These are phyloP conservation scores for Petrocephalus sullivani DNA, from an alignment of 2,797 vertebrate genomes.

Conservation along the genomic window DNA sequence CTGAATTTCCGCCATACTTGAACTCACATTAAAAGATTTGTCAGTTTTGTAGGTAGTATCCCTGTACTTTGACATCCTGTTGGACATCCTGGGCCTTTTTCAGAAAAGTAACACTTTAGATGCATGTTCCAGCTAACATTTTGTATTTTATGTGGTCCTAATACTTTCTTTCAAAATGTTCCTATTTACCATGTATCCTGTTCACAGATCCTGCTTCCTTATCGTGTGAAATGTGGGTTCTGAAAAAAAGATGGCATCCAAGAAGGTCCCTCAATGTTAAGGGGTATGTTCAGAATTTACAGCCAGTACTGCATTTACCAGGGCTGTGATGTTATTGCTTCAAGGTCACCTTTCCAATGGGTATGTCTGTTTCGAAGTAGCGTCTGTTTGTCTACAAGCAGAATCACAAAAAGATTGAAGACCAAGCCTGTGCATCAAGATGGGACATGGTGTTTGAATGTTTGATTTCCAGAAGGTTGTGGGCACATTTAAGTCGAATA, in stretches of 20 bases:
- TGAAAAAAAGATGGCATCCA: conserved; percentile 46
- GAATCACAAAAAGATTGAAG: neutral
- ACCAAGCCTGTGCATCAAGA: neutral
- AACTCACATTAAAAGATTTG: neutral
- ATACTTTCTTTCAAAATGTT: neutral
- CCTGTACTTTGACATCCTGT: neutral
- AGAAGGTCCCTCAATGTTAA: conserved; percentile 9
- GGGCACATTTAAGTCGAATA: conserved; percentile 18
- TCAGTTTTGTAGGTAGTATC: neutral
- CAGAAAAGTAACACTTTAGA: neutral
- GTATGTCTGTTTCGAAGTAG: neutral
- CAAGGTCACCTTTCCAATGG: neutral
- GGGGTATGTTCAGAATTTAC: conserved; percentile 32
- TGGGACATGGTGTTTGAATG: neutral
- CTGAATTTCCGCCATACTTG: neutral
- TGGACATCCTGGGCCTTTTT: neutral
- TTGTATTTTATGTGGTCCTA: neutral
- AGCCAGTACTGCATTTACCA: neutral
- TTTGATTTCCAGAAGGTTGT: conserved; percentile 14
- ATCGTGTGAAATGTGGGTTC: conserved; percentile 59
- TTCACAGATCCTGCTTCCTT: conserved; percentile 52
- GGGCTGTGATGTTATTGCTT: neutral
- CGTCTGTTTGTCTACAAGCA: neutral
- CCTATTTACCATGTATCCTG: neutral
- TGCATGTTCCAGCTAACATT: neutral